Percentiles rank a stretch among this genome's conserved stretches.
Conservation (phyloP, 2,113 vertebrate genomes). For the Atractosteus spatula region DNA sequence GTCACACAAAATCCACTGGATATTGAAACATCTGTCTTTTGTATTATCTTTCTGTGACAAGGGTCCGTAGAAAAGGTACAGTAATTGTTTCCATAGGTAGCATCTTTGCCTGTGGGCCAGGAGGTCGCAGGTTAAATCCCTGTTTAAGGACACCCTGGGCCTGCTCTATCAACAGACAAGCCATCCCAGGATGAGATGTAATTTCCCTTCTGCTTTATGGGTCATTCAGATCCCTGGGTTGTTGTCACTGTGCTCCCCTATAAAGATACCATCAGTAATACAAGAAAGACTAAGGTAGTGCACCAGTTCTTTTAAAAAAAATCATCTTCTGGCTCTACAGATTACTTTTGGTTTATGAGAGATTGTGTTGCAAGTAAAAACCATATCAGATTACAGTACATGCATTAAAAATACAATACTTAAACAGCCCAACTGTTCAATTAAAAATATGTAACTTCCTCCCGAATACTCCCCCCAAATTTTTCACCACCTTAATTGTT, state of each 20-base stretch:
- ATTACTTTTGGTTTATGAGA: conserved; percentile 61
- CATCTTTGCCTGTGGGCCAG: neutral
- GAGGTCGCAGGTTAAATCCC: conserved; percentile 67
- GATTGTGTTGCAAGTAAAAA: conserved; percentile 67
- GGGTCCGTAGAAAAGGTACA: neutral
- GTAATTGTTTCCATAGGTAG: conserved; percentile 6
- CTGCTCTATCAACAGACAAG: conserved; percentile 69
- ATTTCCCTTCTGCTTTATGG: conserved; percentile 75
- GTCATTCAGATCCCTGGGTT: conserved; percentile 67
- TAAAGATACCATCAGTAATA: conserved; percentile 74
- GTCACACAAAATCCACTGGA: too few relatives aligned
- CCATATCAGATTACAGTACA: conserved; percentile 55
- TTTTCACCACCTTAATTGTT: conserved; percentile 21
- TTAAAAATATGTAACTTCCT: conserved; percentile 33
- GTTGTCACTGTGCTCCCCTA: conserved; percentile 68
- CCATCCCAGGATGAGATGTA: conserved; percentile 70
- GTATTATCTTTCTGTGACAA: too few relatives aligned
- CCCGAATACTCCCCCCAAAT: conserved; percentile 8
- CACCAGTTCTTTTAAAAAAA: conserved; percentile 49
- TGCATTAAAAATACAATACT: conserved; percentile 55
- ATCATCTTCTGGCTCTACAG: conserved; percentile 49
- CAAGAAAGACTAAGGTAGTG: conserved; percentile 65
- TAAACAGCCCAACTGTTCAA: conserved; percentile 51
- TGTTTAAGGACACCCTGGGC: conserved; percentile 68
- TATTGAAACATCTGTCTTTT: too few relatives aligned